phyloP scores from a whole-genome alignment of 2,888 invertebrate species.

The Rhagophthalmus giganteus region DNA sequence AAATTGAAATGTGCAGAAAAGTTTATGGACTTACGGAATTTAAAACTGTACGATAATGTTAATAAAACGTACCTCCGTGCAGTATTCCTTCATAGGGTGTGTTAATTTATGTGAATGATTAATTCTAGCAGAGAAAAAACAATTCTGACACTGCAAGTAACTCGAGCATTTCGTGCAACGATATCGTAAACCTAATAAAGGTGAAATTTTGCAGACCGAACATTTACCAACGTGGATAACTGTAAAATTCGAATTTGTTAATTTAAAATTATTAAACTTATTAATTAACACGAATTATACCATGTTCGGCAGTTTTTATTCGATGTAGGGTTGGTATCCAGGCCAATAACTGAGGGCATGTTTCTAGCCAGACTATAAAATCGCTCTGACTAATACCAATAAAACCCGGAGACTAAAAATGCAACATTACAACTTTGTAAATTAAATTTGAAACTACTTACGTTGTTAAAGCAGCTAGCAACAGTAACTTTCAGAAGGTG shows the following conservation, averaged over 20 bases:
- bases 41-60: neutral
- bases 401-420: slow-evolving; percentile 70
- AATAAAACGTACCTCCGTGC: slow-evolving; percentile 59
- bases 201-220: slow-evolving; percentile 62
- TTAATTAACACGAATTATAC: slow-evolving; percentile 51
- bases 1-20: neutral
- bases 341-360: slow-evolving; percentile 63
- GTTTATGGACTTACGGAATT: neutral
- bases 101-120: slow-evolving; percentile 66
- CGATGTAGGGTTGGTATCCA: slow-evolving; percentile 70
- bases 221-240: slow-evolving; percentile 64
- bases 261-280: slow-evolving; percentile 2
- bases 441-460: too few species aligned
- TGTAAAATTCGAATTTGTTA: slow-evolving; percentile 42
- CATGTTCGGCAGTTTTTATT: slow-evolving; percentile 62
- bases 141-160: slow-evolving; percentile 69
- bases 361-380: slow-evolving; percentile 72
- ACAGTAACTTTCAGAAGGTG: slow-evolving; percentile 67
- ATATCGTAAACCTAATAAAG: slow-evolving; percentile 65
- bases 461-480: slow-evolving; percentile 73
- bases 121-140: slow-evolving; percentile 65
- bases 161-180: slow-evolving; percentile 66
- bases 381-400: slow-evolving; percentile 67
- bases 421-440: too few species aligned
- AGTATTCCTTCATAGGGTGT: slow-evolving; percentile 69